Evolutionary conservation across 2,113 vertebrate species (phyloP).

Genomic region (Cyprinodon tularosa): DNA sequence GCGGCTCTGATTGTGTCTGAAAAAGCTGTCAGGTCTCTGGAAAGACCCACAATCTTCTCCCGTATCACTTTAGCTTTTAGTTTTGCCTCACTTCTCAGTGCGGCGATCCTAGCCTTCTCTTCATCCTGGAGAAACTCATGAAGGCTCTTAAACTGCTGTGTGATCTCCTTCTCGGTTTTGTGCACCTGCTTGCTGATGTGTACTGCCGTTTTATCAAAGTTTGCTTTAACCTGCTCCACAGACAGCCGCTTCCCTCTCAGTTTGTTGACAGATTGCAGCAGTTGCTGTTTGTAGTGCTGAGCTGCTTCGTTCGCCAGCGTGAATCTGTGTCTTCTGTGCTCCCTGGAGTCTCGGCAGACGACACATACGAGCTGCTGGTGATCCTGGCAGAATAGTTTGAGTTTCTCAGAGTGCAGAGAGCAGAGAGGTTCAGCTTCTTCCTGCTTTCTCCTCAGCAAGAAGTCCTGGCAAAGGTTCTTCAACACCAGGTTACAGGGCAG

Average conservation of each 20-base stretch:
- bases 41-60: constrained; percentile 13
- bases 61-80: constrained; percentile 12
- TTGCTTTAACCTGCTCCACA: not conserved
- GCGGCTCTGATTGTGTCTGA: not conserved
- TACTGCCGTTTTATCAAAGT: not conserved
- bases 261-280: not conserved
- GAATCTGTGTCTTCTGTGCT: constrained; percentile 32
- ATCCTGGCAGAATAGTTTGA: constrained; percentile 44
- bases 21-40: constrained; percentile 7
- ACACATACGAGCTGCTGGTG: constrained; percentile 31
- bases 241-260: not conserved
- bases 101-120: constrained; percentile 19
- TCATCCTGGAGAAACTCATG: constrained; percentile 26
- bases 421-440: constrained; percentile 7
- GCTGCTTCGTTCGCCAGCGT: constrained; percentile 15
- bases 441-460: not conserved
- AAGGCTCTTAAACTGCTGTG: constrained; percentile 21
- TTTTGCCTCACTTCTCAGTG: constrained; percentile 25
- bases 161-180: constrained; percentile 17
- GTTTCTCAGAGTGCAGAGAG: constrained; percentile 27
- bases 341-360: constrained; percentile 37
- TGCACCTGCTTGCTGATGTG: constrained; percentile 1
- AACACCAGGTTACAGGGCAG: not conserved
- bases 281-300: not conserved
- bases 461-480: constrained; percentile 24